Percentiles rank a stretch among this genome's conserved stretches.
Conservation (phyloP, 2,113 vertebrate genomes). For the Chiloscyllium plagiosum region DNA sequence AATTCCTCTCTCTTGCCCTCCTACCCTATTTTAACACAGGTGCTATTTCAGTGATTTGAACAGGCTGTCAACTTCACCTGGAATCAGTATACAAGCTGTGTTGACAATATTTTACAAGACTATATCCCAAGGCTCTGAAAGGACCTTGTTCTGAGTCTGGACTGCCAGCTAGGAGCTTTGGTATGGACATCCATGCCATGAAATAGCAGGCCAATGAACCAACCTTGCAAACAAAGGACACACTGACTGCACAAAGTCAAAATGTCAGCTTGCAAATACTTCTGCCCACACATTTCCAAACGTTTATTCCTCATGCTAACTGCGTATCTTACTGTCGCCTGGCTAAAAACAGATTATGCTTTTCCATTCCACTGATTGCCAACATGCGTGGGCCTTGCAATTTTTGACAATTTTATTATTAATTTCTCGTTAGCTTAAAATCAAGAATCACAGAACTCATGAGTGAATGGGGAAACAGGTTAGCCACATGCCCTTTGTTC, state of each 20-base stretch:
- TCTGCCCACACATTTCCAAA: background rate
- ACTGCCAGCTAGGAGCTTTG: background rate
- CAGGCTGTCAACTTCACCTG: background rate
- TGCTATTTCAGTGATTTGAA: background rate
- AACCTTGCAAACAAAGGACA: no score
- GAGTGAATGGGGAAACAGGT: background rate
- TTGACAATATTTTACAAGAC: background rate
- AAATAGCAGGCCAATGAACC: background rate
- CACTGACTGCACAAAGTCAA: background rate
- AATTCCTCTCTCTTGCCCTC: background rate
- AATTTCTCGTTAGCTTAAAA: background rate
- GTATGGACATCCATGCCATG: background rate
- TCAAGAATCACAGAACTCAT: background rate
- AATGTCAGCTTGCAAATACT: background rate
- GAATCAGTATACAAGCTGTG: background rate
- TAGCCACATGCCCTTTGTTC: background rate
- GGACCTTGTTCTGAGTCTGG: background rate
- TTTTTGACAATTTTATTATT: background rate
- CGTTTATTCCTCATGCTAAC: background rate
- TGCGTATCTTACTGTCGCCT: background rate
- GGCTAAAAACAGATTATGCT: background rate
- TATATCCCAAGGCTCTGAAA: no score
- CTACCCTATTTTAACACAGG: background rate
- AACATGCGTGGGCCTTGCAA: no score
- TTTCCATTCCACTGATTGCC: background rate